Evolutionary conservation across 2,888 invertebrate genomes (phyloP).

Genomic region (Acrobasis consociella): DNA sequence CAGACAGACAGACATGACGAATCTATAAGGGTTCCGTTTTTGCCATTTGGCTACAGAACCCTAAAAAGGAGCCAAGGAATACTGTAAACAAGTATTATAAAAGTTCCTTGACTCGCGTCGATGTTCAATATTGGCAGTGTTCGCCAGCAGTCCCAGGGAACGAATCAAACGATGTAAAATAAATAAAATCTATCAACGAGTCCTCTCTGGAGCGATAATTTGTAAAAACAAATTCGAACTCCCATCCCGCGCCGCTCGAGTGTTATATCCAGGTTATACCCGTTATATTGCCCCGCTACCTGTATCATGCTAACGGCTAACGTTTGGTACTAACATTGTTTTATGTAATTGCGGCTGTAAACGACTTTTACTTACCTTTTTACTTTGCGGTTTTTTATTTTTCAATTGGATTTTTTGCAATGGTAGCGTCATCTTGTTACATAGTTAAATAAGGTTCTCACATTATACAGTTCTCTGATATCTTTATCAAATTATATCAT

Average conservation of each 20-base stretch:
- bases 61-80: too few relatives aligned
- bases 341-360: conserved; percentile 15
- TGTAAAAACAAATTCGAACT: conserved; percentile 30
- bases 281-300: conserved; percentile 13
- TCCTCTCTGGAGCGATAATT: conserved; percentile 22
- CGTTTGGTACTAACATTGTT: conserved; percentile 16
- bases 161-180: conserved; percentile 31
- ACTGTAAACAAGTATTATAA: conserved; percentile 3
- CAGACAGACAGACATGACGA: too few relatives aligned
- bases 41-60: too few relatives aligned
- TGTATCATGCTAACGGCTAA: conserved; percentile 14
- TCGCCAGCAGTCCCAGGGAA: conserved; percentile 1
- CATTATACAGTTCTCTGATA: too few relatives aligned
- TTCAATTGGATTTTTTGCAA: conserved; percentile 4
- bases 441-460: too few relatives aligned
- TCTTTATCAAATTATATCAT: too few relatives aligned
- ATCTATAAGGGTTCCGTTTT: too few relatives aligned
- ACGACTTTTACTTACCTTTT: conserved; percentile 22
- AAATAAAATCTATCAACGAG: conserved; percentile 29
- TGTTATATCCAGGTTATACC: conserved; percentile 14
- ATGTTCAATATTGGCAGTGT: conserved; percentile 19
- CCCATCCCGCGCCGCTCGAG: conserved; percentile 24
- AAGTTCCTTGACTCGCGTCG: conserved; percentile 29
- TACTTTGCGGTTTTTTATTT: not conserved
- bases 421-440: too few relatives aligned